Percentiles rank a stretch among this genome's conserved stretches.
Evolutionary conservation across 1,140 invertebrate genomes (phyloP).

Genomic region (Drosophila hydei): DNA sequence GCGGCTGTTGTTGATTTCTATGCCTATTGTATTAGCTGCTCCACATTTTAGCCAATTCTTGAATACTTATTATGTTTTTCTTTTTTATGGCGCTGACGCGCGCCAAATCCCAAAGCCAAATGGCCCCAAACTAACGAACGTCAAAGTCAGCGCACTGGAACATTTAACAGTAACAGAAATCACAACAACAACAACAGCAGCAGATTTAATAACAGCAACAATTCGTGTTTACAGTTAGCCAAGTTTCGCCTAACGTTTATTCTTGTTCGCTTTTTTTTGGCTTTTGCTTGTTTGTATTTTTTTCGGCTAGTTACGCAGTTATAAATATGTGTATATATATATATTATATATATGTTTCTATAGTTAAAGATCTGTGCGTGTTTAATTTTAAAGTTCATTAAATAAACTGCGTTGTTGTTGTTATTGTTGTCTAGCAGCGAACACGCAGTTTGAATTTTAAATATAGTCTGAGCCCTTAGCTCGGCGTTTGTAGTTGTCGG

Average conservation of each 20-base stretch:
- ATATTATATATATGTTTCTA: not conserved
- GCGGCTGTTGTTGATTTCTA: conserved; percentile 31
- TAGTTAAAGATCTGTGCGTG: conserved; percentile 15
- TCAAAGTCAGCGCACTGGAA: conserved; percentile 72
- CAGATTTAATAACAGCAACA: conserved; percentile 12
- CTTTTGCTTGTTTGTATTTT: conserved; percentile 19
- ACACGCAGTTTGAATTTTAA: conserved; percentile 63
- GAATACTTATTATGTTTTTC: conserved; percentile 37
- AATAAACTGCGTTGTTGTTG: conserved; percentile 31
- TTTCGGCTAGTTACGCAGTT: conserved; percentile 18
- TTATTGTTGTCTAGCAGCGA: conserved; percentile 18
- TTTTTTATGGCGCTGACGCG: conserved; percentile 56
- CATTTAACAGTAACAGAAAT: conserved; percentile 23
- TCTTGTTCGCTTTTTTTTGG: conserved; percentile 28
- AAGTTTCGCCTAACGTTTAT: conserved; percentile 43
- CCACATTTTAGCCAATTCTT: conserved; percentile 56
- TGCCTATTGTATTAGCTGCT: conserved; percentile 42
- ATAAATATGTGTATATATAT: not conserved
- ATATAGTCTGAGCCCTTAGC: conserved; percentile 17
- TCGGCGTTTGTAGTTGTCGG: conserved; percentile 44
- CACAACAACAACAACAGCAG: conserved; percentile 25
- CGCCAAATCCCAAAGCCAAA: conserved; percentile 70
- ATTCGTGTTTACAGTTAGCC: conserved; percentile 58
- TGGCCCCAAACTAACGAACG: conserved; percentile 68
- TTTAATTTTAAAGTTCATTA: conserved; percentile 32